Evolutionary conservation across 2,888 invertebrate genomes (phyloP), one percentile per base, ranked within the genome.

Genomic region (Ypsolopha scabrella): DNA sequence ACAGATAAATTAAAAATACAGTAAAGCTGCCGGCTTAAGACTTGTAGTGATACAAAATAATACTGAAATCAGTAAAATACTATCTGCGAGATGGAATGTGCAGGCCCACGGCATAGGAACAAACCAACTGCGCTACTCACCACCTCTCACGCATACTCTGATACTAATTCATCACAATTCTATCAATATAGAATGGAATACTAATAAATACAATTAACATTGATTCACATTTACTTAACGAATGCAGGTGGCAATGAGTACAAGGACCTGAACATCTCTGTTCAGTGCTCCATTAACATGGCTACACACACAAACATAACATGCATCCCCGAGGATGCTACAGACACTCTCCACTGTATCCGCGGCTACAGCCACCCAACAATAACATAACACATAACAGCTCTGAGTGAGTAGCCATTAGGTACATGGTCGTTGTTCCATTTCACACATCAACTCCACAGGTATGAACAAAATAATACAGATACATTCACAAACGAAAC

Each of bases 21-120:
- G 71, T 85, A 83, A 86, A 86, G 85, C 85, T 83, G 82, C 79
- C 75, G 69, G 85, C 85, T 85, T 83, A 80, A 82, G 68, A 81
- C 74, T 79, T 54, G 79, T 24, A 24, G 24, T 80, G 78, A 81
- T 85, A 85, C 82, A 80, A 81, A 78, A 85, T 85, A 85, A 85
- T 85, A 85, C 85, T 85, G 85, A 81, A 79, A 80, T 80, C 83
- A 83, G 81, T 81, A 80, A 78, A 74, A 75, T 74, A 80, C 73
- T 76, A 74, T 75, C 73, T 73, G 64, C 72, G 65, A 67, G 83
- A 75, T 81, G 85, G 85, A 85, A 82, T 81, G 82, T 80, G 79
- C 55, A 44, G 61, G 67, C 75, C 75, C 63, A 56, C 59, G 57
- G 52, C 60, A 72, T 68, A 72, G 76, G 77, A 75, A 78, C 77